Evolutionary conservation across 2,888 invertebrate species (phyloP).

Genomic region (Drosophila koepferae): DNA sequence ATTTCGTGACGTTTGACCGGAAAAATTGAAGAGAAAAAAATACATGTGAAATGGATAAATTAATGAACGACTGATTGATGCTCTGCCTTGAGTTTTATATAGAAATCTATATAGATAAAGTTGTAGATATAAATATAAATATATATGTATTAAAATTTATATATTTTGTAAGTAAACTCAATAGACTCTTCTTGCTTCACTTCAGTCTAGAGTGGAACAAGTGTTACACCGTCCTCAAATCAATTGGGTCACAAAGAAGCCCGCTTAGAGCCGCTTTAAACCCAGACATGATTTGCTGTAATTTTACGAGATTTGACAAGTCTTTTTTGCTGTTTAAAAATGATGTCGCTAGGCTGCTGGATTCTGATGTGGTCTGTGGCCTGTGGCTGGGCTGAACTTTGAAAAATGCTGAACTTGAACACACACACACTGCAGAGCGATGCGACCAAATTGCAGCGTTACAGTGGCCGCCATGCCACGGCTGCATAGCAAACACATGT

Average conservation of each 20-base stretch:
- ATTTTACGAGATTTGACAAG: conserved; percentile 7
- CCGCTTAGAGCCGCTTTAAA: conserved; percentile 12
- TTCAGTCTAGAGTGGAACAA: background rate
- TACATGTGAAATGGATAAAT: background rate
- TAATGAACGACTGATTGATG: background rate
- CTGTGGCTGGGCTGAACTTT: conserved; percentile 31
- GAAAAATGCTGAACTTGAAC: conserved; percentile 47
- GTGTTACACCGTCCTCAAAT: conserved; percentile 2
- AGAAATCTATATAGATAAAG: background rate
- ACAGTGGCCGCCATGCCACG: conserved; percentile 40
- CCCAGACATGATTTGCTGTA: conserved; percentile 14
- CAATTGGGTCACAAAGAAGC: conserved; percentile 3
- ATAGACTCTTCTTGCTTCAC: background rate
- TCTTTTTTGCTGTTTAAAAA: conserved; percentile 17
- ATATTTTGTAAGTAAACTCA: background rate
- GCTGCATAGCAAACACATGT: conserved; percentile 61
- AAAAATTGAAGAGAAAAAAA: conserved; percentile 12
- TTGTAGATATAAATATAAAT: background rate
- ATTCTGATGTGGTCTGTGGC: conserved; percentile 29
- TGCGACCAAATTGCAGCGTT: conserved; percentile 64
- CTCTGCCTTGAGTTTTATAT: background rate
- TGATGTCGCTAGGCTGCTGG: conserved; percentile 28
- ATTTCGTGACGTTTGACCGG: conserved; percentile 62
- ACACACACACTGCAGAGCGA: conserved; percentile 43
- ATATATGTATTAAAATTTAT: background rate